Percentiles rank a stretch among this genome's conserved stretches.
Evolutionary conservation across 1,140 invertebrate genomes (phyloP).

Genomic region (Aphidius gifuensis): DNA sequence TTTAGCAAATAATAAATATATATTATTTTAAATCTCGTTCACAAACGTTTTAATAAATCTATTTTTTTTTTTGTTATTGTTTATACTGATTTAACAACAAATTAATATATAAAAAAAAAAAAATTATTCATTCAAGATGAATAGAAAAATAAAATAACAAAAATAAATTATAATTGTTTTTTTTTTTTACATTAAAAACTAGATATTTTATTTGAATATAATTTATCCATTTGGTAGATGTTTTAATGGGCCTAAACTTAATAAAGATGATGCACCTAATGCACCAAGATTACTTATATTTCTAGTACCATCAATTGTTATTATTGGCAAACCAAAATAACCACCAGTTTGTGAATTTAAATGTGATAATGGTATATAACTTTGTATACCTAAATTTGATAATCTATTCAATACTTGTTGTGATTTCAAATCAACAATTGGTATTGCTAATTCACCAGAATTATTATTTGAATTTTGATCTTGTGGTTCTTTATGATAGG

Average conservation of each 20-base stretch:
- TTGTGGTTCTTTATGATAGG: slow-evolving; percentile 62
- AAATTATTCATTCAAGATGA: neutral
- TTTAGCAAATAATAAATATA: no score
- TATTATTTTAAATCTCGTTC: no score
- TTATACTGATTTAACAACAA: no score
- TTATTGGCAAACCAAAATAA: slow-evolving; percentile 69
- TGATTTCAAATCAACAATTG: slow-evolving; percentile 70
- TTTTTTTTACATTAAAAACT: neutral
- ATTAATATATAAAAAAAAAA: no score
- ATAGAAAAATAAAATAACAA: neutral
- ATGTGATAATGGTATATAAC: slow-evolving; percentile 70
- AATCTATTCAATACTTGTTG: slow-evolving; percentile 63
- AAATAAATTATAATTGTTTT: slow-evolving; percentile 1
- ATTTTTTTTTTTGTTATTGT: no score
- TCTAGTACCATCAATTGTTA: slow-evolving; percentile 64
- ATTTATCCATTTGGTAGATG: slow-evolving; percentile 58
- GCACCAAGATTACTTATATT: slow-evolving; percentile 64
- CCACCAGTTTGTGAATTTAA: slow-evolving; percentile 61
- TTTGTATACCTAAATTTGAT: slow-evolving; percentile 66
- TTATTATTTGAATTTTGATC: slow-evolving; percentile 42
- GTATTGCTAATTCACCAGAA: slow-evolving; percentile 63
- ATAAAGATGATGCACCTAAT: slow-evolving; percentile 64
- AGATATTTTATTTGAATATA: slow-evolving; percentile 18
- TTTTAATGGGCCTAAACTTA: slow-evolving; percentile 69
- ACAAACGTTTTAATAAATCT: no score